These are phyloP conservation scores for Drosophila setifemur DNA, from an alignment of 1,140 invertebrate genomes.

Conservation along the genomic window DNA sequence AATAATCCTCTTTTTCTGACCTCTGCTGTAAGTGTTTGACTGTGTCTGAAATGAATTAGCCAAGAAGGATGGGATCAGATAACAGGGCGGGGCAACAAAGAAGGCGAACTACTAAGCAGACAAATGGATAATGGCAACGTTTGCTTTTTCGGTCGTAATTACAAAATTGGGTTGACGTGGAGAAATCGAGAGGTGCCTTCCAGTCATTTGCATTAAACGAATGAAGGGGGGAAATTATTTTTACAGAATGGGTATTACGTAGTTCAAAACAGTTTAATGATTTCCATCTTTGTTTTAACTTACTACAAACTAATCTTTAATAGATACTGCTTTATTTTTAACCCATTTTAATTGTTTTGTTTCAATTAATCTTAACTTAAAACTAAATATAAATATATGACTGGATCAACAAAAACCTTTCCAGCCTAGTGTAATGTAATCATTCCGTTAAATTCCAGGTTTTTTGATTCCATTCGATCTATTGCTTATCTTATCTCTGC, in stretches of 20 bases:
- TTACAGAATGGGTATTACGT: neutral
- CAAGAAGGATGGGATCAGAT: neutral
- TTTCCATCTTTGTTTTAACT: too few relatives aligned
- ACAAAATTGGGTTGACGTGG: conserved; percentile 16
- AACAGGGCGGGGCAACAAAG: conserved; percentile 3
- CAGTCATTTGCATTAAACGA: conserved; percentile 15
- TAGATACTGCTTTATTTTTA: too few relatives aligned
- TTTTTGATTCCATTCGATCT: too few relatives aligned
- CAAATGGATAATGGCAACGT: conserved; percentile 26
- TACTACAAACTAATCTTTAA: too few relatives aligned
- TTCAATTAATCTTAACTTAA: too few relatives aligned
- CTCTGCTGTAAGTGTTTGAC: neutral
- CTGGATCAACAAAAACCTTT: too few relatives aligned
- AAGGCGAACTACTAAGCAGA: neutral
- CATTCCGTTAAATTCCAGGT: too few relatives aligned
- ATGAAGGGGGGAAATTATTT: too few relatives aligned
- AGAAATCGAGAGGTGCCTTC: conserved; percentile 4
- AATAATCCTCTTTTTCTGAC: neutral
- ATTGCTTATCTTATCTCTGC: too few relatives aligned
- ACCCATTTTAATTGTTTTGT: too few relatives aligned
- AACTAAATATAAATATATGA: too few relatives aligned
- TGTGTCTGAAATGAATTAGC: conserved; percentile 13
- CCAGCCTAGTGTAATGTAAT: too few relatives aligned
- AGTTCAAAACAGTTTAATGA: neutral
- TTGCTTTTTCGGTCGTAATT: conserved; percentile 25